phyloP scores from a whole-genome alignment of 2,113 vertebrate genomes.

The Ascaphus truei region DNA sequence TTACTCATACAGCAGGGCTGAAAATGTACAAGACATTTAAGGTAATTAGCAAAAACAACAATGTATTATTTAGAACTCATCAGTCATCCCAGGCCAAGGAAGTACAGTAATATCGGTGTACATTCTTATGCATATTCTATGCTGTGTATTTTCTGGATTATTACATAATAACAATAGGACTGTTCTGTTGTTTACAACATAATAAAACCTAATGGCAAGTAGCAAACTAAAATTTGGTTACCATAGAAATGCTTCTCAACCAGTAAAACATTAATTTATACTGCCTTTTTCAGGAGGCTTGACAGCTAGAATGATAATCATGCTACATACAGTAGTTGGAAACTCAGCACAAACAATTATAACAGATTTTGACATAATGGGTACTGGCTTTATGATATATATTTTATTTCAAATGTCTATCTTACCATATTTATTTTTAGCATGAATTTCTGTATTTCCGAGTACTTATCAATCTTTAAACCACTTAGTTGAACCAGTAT shows the following conservation, averaged over 20 bases:
- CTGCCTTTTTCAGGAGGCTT: slow-evolving; percentile 36
- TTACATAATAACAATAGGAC: slow-evolving; percentile 36
- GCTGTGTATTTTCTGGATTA: slow-evolving; percentile 31
- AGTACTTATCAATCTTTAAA: too few relatives aligned
- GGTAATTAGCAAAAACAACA: slow-evolving; percentile 3
- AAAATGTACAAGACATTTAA: too few relatives aligned
- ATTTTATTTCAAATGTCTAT: neutral
- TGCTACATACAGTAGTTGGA: neutral
- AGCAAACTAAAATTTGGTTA: slow-evolving; percentile 40
- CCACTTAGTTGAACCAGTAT: too few relatives aligned
- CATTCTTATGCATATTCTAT: slow-evolving; percentile 19
- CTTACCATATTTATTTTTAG: neutral
- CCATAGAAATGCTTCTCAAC: slow-evolving; percentile 29
- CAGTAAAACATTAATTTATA: slow-evolving; percentile 44
- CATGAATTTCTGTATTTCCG: neutral
- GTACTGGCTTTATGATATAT: neutral
- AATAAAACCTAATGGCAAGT: slow-evolving; percentile 46
- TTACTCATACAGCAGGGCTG: neutral
- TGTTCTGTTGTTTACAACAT: slow-evolving; percentile 40
- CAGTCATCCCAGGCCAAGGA: neutral
- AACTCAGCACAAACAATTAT: slow-evolving; percentile 18
- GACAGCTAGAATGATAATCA: slow-evolving; percentile 25
- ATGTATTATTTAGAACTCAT: slow-evolving; percentile 5
- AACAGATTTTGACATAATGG: slow-evolving; percentile 16
- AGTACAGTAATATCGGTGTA: neutral